Evolutionary conservation across 2,888 invertebrate species (phyloP).

Genomic region (Macrosoma leucophasiata): DNA sequence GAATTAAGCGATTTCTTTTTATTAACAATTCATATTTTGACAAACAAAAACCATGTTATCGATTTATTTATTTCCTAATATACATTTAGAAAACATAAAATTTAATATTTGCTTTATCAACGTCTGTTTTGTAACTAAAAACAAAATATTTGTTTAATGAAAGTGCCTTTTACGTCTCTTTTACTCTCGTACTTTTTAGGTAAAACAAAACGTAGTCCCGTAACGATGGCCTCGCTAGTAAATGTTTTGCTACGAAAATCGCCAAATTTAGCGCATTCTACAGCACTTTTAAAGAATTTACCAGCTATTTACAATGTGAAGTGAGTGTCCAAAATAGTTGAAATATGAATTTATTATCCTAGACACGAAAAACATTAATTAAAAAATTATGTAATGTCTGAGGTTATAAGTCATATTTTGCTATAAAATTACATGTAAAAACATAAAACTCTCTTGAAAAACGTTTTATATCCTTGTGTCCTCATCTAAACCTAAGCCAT

Average conservation of each 20-base stretch:
- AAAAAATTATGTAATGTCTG: slow-evolving; percentile 62
- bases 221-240: slow-evolving; percentile 66
- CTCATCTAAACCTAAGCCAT: no score
- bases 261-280: slow-evolving; percentile 54
- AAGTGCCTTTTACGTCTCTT: neutral
- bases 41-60: no score
- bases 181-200: slow-evolving; percentile 1
- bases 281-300: slow-evolving; percentile 60
- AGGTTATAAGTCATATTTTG: slow-evolving; percentile 39
- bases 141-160: neutral
- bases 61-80: no score
- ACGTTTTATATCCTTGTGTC: slow-evolving; percentile 19
- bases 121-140: neutral
- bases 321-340: slow-evolving; percentile 48
- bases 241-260: slow-evolving; percentile 77
- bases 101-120: no score
- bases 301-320: slow-evolving; percentile 68
- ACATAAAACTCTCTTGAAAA: neutral
- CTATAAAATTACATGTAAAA: neutral
- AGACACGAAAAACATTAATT: slow-evolving; percentile 23
- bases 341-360: slow-evolving; percentile 15
- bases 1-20: no score
- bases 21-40: no score
- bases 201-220: slow-evolving; percentile 40
- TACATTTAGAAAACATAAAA: no score